A percentile compares a stretch with the other conserved stretches of the same genome.
Evolutionary conservation across 2,797 vertebrate species (phyloP).

Genomic region (Rousettus madagascariensis): DNA sequence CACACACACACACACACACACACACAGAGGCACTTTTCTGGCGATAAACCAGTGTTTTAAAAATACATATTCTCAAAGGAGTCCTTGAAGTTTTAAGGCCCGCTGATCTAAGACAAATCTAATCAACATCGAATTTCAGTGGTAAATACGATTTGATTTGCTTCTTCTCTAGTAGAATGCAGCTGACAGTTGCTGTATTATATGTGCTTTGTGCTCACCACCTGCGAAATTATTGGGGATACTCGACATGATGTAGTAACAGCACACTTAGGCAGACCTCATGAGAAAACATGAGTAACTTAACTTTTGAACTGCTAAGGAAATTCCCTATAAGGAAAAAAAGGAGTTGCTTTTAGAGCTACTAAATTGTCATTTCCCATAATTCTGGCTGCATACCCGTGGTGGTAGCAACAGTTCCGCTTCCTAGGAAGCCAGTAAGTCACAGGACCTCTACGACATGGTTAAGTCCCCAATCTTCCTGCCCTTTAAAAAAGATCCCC

Average conservation of each 20-base stretch:
- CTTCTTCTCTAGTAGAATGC: neutral
- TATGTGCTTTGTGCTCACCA: neutral
- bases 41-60: neutral
- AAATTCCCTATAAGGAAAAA: neutral
- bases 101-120: neutral
- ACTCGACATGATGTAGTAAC: neutral
- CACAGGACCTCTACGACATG: neutral
- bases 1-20: neutral
- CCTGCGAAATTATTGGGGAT: neutral
- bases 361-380: slow-evolving; percentile 16
- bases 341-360: neutral
- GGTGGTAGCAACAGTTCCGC: neutral
- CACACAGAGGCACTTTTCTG: neutral
- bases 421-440: slow-evolving; percentile 45
- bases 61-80: neutral
- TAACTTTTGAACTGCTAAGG: neutral
- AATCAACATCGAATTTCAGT: neutral
- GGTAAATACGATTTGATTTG: neutral
- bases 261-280: neutral
- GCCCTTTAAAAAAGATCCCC: neutral
- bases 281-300: neutral
- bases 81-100: neutral
- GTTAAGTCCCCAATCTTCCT: neutral
- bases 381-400: slow-evolving; percentile 26
- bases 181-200: neutral